phyloP scores from a whole-genome alignment of 1,140 invertebrate species.

The Procambarus clarkii region DNA sequence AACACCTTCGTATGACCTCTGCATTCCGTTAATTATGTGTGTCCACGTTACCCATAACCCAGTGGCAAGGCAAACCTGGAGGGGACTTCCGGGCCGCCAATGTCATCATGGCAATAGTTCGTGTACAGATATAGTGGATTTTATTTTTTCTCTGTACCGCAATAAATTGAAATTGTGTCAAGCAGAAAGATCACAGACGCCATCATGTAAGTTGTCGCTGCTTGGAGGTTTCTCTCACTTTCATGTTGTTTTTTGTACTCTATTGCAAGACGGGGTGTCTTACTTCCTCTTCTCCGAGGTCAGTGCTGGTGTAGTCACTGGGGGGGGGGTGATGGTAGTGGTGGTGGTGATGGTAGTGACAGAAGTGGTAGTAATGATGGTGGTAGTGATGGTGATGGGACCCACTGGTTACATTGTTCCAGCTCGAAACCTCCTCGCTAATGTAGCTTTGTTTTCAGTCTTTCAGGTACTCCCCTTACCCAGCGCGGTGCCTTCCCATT shows the following conservation, averaged over 20 bases:
- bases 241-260: background rate
- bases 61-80: background rate
- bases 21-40: background rate
- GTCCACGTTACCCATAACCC: background rate
- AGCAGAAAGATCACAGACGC: background rate
- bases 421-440: too few relatives aligned
- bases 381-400: too few relatives aligned
- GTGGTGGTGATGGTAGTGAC: too few relatives aligned
- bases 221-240: background rate
- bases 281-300: background rate
- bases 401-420: too few relatives aligned
- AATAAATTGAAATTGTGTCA: background rate
- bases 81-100: background rate
- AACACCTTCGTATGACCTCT: background rate
- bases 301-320: background rate
- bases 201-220: background rate
- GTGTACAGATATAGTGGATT: background rate
- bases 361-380: too few relatives aligned
- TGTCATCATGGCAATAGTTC: background rate
- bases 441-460: too few relatives aligned
- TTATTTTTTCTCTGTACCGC: background rate
- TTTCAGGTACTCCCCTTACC: too few relatives aligned
- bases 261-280: background rate
- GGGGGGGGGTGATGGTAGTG: too few relatives aligned
- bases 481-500: too few relatives aligned